These are phyloP conservation scores for Campaea margaritaria DNA, from an alignment of 2,888 invertebrate genomes.

Conservation along the genomic window DNA sequence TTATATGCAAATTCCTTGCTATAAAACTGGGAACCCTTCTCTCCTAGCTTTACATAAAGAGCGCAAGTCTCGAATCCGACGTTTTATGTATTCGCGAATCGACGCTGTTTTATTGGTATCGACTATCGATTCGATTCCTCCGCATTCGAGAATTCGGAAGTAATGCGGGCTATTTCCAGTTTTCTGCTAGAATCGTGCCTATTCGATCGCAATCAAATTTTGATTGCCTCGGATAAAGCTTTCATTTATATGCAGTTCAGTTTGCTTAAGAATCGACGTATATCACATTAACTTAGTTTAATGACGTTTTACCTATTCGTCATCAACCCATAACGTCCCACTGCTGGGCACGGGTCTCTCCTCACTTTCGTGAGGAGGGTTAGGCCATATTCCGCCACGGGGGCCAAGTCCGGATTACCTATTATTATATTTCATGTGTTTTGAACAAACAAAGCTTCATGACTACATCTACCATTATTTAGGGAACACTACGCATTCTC, in stretches of 20 bases:
- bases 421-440: too few species aligned
- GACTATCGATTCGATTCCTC: constrained; percentile 77
- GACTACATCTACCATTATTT: too few species aligned
- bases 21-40: constrained; percentile 84
- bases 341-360: too few species aligned
- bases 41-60: constrained; percentile 80
- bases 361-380: too few species aligned
- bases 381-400: too few species aligned
- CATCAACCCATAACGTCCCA: too few species aligned
- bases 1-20: constrained; percentile 84
- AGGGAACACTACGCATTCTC: too few species aligned
- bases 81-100: constrained; percentile 84
- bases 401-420: too few species aligned
- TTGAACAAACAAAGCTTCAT: too few species aligned
- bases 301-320: neutral
- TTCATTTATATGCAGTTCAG: constrained; percentile 67
- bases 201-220: constrained; percentile 77
- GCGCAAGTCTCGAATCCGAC: constrained; percentile 79
- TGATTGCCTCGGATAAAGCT: constrained; percentile 68
- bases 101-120: constrained; percentile 82
- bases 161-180: constrained; percentile 73
- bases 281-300: constrained; percentile 13
- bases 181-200: constrained; percentile 72
- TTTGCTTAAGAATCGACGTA: constrained; percentile 36
- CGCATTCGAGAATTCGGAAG: constrained; percentile 76